Evolutionary conservation across 1,140 invertebrate genomes (phyloP), one percentile per base, ranked within the genome.

Genomic region (Drosophila carrolli): DNA sequence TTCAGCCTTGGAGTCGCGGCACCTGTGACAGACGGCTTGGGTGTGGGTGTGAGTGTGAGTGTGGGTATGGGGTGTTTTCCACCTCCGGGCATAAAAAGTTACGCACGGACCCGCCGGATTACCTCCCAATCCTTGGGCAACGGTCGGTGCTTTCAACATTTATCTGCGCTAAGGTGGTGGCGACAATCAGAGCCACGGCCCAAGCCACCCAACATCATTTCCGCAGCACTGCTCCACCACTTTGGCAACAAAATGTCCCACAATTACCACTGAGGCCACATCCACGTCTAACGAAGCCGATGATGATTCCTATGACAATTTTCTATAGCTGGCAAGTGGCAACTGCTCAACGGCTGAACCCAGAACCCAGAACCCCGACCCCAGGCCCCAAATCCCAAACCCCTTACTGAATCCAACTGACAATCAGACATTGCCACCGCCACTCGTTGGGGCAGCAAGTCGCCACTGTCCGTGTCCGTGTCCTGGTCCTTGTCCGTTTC

Each of bases 271-370:
- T 88, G 75, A 90, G 90, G 90, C 90, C 90, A 91, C 89, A 91
- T 91, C 71, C 71, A 75, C 72, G 56, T 73, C 90, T 91, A 91
- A 91, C 90, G 90, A 91, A 88, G 83, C 90, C 90, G 90, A 89
- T 86, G 89, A 91, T 91, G 89, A 91, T 91, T 91, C 84, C 89
- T 91, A 91, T 91, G 89, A 89, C 89, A 91, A 91, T 91, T 91
- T 91, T 88, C 83, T 88, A 89, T 83, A 88, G 84, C 83, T 89
- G 84, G 84, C 83, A 88, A 88, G 83, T 88, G 83, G 83, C 83
- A 88, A 77, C 67, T 68, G 76, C 63, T 74, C 66, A 47, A 48
- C 68, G 48, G 50, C 56, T 35, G 37, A 11, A 35, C 43, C 60
- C 58, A 44, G 14, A 1, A 0, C 40, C 40, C 40, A 11, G 3